Conservation (phyloP, 2,797 vertebrate species). For the Spinus pinus region DNA sequence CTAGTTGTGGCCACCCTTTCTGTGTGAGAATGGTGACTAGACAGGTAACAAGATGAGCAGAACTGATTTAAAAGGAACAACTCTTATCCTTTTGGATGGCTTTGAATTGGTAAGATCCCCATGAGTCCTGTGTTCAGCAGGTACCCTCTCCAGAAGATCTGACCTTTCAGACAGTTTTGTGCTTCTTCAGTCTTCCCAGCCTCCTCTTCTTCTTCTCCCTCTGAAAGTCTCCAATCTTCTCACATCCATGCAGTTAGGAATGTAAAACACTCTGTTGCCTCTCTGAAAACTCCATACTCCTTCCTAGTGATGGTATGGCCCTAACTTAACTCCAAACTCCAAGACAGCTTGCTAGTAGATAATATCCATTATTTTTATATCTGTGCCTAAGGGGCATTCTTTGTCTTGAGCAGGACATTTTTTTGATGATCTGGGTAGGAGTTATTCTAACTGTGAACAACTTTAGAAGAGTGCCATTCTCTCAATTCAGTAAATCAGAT, state of each 20-base stretch:
- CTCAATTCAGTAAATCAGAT: conserved; percentile 55
- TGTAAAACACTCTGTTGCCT: not conserved
- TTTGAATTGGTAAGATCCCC: not conserved
- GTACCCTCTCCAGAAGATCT: not conserved
- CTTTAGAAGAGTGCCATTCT: conserved; percentile 63
- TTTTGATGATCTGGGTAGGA: conserved; percentile 31
- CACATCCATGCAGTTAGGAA: not conserved
- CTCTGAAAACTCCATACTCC: not conserved
- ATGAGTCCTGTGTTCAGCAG: not conserved
- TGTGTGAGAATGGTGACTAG: not conserved
- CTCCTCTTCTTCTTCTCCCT: not conserved
- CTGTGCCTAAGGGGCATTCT: not conserved
- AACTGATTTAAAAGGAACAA: not conserved
- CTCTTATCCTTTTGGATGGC: not conserved
- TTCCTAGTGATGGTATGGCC: not conserved
- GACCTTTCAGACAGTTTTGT: not conserved
- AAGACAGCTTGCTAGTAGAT: not conserved
- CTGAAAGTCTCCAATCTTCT: not conserved
- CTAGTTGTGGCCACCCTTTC: not conserved
- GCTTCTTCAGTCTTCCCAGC: not conserved
- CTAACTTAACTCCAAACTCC: not conserved
- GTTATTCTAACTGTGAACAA: conserved; percentile 57
- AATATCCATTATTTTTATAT: conserved; percentile 9
- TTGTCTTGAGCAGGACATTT: conserved; percentile 35
- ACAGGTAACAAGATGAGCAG: not conserved